Evolutionary conservation across 2,113 vertebrate species (phyloP).

Genomic region (Tor tambroides): DNA sequence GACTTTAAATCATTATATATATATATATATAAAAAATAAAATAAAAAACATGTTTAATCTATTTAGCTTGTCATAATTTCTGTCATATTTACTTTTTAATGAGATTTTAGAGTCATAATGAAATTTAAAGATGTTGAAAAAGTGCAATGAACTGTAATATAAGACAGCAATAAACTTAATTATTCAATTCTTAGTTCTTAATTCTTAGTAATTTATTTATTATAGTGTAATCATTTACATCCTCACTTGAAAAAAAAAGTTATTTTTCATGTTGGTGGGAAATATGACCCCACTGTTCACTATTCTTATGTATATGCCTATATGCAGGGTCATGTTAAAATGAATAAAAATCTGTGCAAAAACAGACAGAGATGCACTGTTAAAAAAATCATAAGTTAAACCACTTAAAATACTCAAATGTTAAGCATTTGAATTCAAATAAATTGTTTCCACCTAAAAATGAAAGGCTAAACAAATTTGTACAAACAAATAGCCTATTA

Average conservation of each 20-base stretch:
- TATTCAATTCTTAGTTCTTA: no score
- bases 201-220: not conserved
- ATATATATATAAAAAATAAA: no score
- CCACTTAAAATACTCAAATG: not conserved
- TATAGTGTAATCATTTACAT: no score
- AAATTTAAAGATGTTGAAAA: not conserved
- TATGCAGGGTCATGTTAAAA: not conserved
- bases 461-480: not conserved
- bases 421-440: no score
- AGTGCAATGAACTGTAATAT: not conserved
- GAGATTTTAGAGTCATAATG: not conserved
- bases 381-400: no score
- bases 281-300: not conserved
- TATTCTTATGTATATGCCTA: not conserved
- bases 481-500: no score
- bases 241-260: no score
- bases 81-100: not conserved
- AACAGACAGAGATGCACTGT: no score
- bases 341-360: not conserved
- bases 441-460: not conserved
- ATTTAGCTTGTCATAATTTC: not conserved
- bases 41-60: not conserved
- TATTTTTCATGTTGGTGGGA: not conserved
- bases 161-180: not conserved
- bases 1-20: no score